Evolutionary conservation across 2,888 invertebrate species (phyloP), one percentile per base, ranked within the genome.

Genomic region (Cephus sareptanus): DNA sequence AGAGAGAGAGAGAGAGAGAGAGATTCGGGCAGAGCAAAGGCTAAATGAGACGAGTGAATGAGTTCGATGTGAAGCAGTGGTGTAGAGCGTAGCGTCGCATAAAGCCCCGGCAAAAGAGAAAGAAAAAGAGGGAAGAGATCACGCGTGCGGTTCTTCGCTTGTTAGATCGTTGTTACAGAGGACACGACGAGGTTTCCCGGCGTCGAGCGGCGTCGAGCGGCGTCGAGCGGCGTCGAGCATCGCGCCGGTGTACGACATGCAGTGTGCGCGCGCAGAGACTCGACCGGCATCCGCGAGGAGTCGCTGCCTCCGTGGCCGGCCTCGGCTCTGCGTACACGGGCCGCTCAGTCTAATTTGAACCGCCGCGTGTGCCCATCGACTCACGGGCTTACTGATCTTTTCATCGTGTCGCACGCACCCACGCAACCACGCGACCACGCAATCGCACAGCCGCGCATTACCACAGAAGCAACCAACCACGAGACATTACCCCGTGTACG

Each of bases 301-400:
- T 84, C 91, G 90, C 91, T 91, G 89, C 84, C 88, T 86, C 88
- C 88, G 89, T 88, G 87, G 88, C 90, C 91, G 91, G 91, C 88
- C 90, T 90, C 89, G 87, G 85, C 88, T 40, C 40, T 85, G 84
- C 89, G 87, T 89, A 87, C 89, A 89, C 89, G 88, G 89, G 86
- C 87, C 87, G 90, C 89, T 91, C 91, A 91, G 91, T 91, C 91
- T 91, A 91, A 91, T 91, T 91, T 91, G 91, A 91, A 91, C 91
- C 91, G 91, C 89, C 91, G 91, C 90, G 91, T 89, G 90, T 89
- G 89, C 88, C 89, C 40, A 40, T 40, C 90, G 91, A 89, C 85
- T 87, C 88, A 88, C 89, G 89, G 88, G 88, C 82, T 40, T 71
- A 71, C 78, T 71, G 34, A 78, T 75, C 78, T 78, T 78, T 78